Base-by-base conservation (phyloP, 2,797 vertebrate genomes). In the Eospalax fontanierii region DNA sequence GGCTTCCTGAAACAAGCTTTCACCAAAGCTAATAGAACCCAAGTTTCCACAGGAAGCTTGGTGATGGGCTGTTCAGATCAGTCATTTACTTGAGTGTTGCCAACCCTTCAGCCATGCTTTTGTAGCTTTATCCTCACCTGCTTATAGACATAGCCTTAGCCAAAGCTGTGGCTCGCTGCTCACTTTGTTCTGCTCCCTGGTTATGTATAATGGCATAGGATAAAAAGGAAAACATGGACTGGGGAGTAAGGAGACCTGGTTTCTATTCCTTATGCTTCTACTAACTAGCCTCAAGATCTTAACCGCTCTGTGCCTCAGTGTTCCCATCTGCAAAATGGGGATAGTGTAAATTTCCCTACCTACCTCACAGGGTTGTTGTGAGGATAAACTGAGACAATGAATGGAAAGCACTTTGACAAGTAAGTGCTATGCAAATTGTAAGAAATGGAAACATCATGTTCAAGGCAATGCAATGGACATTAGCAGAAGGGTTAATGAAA, bases 331-430 rank as follows among this genome's bases (percentile, higher is more conserved):
- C 80, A 96, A 97, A 96, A 97, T 97, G 96, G 97, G 97, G 93
- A 97, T 96, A 94, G 90, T 95, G 93, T 95, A 96, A 96, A 95
- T 97, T 96, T 90, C 95, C 79, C 93, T 96, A 96, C 96, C 96
- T 97, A 97, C 96, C 97, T 97, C 96, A 97, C 95, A 97, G 97
- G 96, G 94, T 97, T 97, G 96, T 97, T 96, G 95, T 96, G 96
- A 97, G 96, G 96, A 96, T 93, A 95, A 96, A 96, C 87, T 78
- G 83, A 96, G 92, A 96, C 95, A 96, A 89, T 96, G 89, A 94
- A 95, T 96, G 86, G 90, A 92, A 97, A 94, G 89, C 95, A 97
- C 75, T 97, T 96, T 95, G 92, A 94, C 79, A 89, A 95, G 65
- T 95, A 95, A 97, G 92, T 97, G 88, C 95, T 96, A 95, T 96